Evolutionary conservation across 2,797 vertebrate species (phyloP).

Genomic region (Mus caroli): DNA sequence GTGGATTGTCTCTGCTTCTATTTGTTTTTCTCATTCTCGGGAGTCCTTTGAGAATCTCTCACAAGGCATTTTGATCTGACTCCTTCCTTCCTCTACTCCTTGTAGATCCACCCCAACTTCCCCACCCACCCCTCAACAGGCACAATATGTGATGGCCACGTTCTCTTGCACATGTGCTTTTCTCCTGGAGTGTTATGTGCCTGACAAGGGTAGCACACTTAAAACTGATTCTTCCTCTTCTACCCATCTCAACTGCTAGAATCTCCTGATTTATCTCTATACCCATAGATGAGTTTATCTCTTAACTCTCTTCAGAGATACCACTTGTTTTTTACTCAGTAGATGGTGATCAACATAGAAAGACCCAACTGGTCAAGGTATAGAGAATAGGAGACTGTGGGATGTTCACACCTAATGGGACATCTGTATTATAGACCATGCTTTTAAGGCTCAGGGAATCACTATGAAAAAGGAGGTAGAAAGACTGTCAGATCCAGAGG

Average conservation of each 20-base stretch:
- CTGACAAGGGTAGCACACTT: neutral
- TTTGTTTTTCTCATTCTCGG: neutral
- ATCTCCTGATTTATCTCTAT: neutral
- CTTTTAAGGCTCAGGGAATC: neutral
- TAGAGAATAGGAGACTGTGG: neutral
- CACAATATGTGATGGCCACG: neutral
- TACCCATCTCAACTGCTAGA: neutral
- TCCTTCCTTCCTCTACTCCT: neutral
- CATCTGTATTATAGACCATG: neutral
- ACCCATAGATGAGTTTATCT: neutral
- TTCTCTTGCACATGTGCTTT: neutral
- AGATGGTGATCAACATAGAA: neutral
- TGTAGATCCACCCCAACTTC: neutral
- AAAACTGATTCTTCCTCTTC: neutral
- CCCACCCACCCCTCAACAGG: neutral
- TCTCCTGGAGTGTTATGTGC: neutral
- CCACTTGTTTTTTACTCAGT: no score
- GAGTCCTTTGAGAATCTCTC: neutral
- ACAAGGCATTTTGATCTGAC: neutral
- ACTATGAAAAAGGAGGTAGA: neutral
- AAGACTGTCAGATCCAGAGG: neutral
- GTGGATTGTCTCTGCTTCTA: neutral
- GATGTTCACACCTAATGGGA: neutral
- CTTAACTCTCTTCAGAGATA: neutral
- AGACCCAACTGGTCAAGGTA: no score